Evolutionary conservation across 2,113 vertebrate genomes (phyloP), one percentile per base, ranked within the genome.

Genomic region (Sitta europaea): DNA sequence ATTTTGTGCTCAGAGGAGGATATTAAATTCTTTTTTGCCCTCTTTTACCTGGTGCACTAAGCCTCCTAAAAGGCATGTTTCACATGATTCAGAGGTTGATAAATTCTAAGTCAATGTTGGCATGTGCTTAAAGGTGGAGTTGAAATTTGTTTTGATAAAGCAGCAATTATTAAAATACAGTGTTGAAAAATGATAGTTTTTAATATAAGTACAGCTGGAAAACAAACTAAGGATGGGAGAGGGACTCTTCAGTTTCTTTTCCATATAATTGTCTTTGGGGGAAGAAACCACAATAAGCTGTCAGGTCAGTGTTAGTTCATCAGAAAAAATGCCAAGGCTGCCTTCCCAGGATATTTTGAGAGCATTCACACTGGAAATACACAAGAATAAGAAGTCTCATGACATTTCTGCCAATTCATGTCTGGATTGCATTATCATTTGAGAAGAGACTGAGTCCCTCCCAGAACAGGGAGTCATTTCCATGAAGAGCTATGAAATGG

Each of bases 301-400:
- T 50, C 92, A 93, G 96, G 95, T 97, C 96, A 97, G 76, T 77
- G 65, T 94, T 88, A 93, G 96, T 94, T 96, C 94, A 97, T 38
- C 70, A 93, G 88, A 93, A 93, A 90, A 97, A 93, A 95, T 93
- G 88, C 92, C 92, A 92, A 88, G 79, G 55, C 93, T 94, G 90
- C 65, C 79, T 96, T 96, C 96, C 96, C 95, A 96, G 90, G 92
- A 22, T 96, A 95, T 95, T 97, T 97, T 95, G 85, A 93, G 94
- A 14, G 5, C 55, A n/a, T 95, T 94, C 27, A 6, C 33, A 77
- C 88, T 96, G 96, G 92, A 97, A 96, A 96, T 80, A 90, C 65
- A 0, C 88, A 92, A 90, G 65, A 95, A 92, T 78, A 88, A 96
- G 86, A 94, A 95, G 72, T 96, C 93, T 95, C 96, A 96, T 93